phyloP scores from a whole-genome alignment of 2,113 vertebrate genomes.

The Trematocara unimaculatum region DNA sequence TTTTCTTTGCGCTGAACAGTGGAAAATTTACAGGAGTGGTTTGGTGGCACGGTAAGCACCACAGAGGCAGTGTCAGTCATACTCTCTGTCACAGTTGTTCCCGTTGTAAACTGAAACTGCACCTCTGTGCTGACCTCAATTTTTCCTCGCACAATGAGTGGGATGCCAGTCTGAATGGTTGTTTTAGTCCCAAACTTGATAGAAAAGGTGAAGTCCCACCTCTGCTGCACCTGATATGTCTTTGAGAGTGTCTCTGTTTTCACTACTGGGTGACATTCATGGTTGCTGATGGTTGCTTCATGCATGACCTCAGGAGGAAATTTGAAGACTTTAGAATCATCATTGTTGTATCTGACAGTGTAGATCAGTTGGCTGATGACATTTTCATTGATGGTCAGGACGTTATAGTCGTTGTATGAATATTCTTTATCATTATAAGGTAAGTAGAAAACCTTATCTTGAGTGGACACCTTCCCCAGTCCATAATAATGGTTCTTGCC shows the following conservation, averaged over 20 bases:
- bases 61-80: not conserved
- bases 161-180: accelerated
- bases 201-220: not conserved
- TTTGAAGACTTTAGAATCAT: accelerated
- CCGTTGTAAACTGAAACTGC: not conserved
- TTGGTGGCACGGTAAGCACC: accelerated
- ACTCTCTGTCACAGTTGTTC: not conserved
- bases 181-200: accelerated
- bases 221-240: accelerated
- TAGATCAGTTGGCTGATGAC: not conserved
- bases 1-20: not conserved
- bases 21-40: not conserved
- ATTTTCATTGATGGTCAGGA: not conserved
- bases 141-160: accelerated
- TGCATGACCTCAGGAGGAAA: not conserved
- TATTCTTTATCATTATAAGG: accelerated
- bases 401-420: accelerated
- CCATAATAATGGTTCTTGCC: accelerated
- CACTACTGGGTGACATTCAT: not conserved
- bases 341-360: not conserved
- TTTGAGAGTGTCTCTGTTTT: accelerated
- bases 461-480: not conserved
- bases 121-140: accelerated
- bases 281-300: not conserved
- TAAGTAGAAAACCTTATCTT: accelerated